Base-by-base conservation (phyloP, 1,140 invertebrate genomes). In the Philotrypesis tridentata region DNA sequence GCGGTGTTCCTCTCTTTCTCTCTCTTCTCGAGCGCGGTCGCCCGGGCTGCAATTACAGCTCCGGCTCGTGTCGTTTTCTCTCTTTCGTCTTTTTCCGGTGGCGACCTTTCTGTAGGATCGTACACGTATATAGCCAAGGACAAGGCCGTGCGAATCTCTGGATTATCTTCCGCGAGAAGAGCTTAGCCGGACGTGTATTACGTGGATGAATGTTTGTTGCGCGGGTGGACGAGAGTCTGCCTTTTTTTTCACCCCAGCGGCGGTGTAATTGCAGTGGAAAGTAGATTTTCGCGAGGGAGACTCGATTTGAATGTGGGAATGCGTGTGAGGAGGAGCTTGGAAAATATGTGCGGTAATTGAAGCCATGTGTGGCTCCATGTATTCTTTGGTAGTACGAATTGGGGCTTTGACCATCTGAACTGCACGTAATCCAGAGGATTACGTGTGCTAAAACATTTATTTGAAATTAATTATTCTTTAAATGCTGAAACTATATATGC, bases 31-130 rank as follows among this genome's bases (percentile, higher is more conserved):
- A n/a, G n/a, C n/a, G n/a, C n/a, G n/a, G n/a, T n/a, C 23, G 63
- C 27, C 25, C 0, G 31, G n/a, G 55, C 31, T 60, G 55, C 48
- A 63, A 76, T 75, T 76, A 40, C 74, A 65, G 29, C n/a, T 65
- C 43, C 27, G 23, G 12, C 23, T 17, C 61, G 25, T 27, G 61
- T 65, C 61, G 23, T 27, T 29, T 12, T 65, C 25, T 65, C 14
- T 65, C 12, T 27, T 65, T 65, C 61, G 11, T 65, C 25, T 29
- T 29, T 12, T 65, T 65, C 61, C 23, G 1, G 25, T 27, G 61
- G 61, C n/a, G 61, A 65, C 61, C 61, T 25, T 65, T 27, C n/a
- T n/a, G n/a, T 40, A 40, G 2, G 12, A 14, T 14, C 9, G 9
- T 14, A 43, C 9, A 43, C 40, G 8, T 8, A 37, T 4, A n/a